These are phyloP conservation scores for Cephus cinctus DNA, from an alignment of 1,140 invertebrate species.

Conservation along the genomic window DNA sequence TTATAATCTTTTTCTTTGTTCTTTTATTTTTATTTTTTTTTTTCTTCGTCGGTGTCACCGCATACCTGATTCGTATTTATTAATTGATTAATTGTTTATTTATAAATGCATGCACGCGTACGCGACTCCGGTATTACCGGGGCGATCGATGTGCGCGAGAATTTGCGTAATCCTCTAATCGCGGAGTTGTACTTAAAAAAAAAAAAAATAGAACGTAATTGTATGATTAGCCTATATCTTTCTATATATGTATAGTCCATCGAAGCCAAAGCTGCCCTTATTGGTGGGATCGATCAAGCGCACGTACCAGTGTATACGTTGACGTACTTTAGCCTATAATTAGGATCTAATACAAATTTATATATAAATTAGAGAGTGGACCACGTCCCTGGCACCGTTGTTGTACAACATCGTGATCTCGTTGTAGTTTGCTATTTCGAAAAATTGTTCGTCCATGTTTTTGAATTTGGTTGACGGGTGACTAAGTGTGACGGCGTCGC, in stretches of 20 bases:
- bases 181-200: constrained; percentile 5
- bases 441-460: too few relatives aligned
- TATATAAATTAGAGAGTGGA: background rate
- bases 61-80: constrained; percentile 20
- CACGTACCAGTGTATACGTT: background rate
- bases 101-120: too few relatives aligned
- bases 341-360: background rate
- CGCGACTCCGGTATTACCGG: too few relatives aligned
- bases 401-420: background rate
- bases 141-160: too few relatives aligned
- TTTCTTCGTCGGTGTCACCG: constrained; percentile 27
- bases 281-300: constrained; percentile 3
- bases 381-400: background rate
- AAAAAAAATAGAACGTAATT: too few relatives aligned
- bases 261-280: constrained; percentile 48
- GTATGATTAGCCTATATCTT: constrained; percentile 8
- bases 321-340: background rate
- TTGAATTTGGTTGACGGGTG: too few relatives aligned
- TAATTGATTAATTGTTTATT: too few relatives aligned
- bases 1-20: too few relatives aligned
- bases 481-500: too few relatives aligned
- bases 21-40: too few relatives aligned
- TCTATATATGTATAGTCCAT: constrained; percentile 47
- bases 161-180: background rate
- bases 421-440: too few relatives aligned